A percentile compares a stretch with the other conserved stretches of the same genome.
phyloP scores from a whole-genome alignment of 2,113 vertebrate genomes.

The Triplophysa siluroides region DNA sequence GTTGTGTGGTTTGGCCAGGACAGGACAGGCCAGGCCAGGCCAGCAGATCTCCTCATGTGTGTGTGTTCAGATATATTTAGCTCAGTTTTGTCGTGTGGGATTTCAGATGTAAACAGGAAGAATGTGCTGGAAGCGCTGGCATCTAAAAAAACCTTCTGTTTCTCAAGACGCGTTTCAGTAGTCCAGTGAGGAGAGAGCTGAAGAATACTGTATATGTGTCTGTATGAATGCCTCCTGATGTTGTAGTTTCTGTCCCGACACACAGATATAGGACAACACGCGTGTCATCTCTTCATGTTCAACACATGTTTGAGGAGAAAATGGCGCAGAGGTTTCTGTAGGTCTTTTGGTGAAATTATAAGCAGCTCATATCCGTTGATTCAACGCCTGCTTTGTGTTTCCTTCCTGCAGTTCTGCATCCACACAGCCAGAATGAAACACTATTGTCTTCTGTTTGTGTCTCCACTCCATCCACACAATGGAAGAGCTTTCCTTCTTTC shows the following conservation, averaged over 20 bases:
- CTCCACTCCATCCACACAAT: conserved; percentile 43
- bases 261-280: neutral
- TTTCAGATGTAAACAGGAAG: conserved; percentile 35
- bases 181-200: neutral
- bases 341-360: conserved; percentile 66
- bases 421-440: conserved; percentile 23
- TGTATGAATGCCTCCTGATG: no score
- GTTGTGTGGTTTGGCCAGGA: neutral
- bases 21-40: no score
- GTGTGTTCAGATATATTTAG: neutral
- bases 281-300: neutral
- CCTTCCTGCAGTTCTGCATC: conserved; percentile 68
- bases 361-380: conserved; percentile 71
- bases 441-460: conserved; percentile 64
- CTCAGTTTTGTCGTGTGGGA: neutral
- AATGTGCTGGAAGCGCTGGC: conserved; percentile 4
- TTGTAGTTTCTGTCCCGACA: neutral
- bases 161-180: neutral
- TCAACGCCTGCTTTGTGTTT: conserved; percentile 72
- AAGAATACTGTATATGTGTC: neutral
- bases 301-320: conserved; percentile 59
- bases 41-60: neutral
- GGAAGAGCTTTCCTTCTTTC: conserved; percentile 45
- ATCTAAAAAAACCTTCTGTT: neutral
- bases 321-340: conserved; percentile 66